These are phyloP conservation scores for Alligator mississippiensis DNA, from an alignment of 2,113 vertebrate species.

Conservation along the genomic window DNA sequence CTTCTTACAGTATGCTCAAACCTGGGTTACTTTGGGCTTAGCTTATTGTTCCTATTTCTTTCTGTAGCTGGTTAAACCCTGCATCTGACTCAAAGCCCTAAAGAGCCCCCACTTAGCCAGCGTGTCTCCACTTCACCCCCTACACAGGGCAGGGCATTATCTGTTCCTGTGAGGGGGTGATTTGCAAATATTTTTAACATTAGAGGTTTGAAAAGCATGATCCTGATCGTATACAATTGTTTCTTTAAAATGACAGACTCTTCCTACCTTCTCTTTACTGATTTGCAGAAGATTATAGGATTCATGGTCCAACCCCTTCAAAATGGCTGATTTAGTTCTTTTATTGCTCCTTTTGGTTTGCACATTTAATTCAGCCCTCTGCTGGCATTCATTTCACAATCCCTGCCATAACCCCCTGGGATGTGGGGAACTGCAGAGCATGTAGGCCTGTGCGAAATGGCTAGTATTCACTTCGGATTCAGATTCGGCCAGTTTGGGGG, in stretches of 20 bases:
- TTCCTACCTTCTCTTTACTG: background rate
- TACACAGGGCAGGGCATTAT: background rate
- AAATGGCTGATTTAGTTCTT: background rate
- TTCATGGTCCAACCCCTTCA: background rate
- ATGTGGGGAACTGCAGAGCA: background rate
- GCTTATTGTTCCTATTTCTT: background rate
- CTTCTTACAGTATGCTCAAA: background rate
- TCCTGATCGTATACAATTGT: background rate
- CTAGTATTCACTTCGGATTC: too few relatives aligned
- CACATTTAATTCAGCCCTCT: background rate
- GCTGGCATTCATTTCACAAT: background rate
- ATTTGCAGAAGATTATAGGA: rapidly evolving
- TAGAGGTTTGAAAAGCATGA: background rate
- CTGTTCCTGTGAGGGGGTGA: background rate
- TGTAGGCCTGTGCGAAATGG: too few relatives aligned
- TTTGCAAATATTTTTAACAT: background rate
- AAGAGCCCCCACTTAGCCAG: background rate
- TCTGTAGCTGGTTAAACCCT: background rate
- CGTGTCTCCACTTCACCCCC: background rate
- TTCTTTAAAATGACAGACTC: background rate
- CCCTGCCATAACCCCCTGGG: background rate
- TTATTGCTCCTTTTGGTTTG: background rate
- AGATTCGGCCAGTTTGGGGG: too few relatives aligned
- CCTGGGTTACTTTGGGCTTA: rapidly evolving
- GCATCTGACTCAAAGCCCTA: background rate